Conservation (phyloP, 2,797 vertebrate genomes). For the Clarias pachynema region DNA sequence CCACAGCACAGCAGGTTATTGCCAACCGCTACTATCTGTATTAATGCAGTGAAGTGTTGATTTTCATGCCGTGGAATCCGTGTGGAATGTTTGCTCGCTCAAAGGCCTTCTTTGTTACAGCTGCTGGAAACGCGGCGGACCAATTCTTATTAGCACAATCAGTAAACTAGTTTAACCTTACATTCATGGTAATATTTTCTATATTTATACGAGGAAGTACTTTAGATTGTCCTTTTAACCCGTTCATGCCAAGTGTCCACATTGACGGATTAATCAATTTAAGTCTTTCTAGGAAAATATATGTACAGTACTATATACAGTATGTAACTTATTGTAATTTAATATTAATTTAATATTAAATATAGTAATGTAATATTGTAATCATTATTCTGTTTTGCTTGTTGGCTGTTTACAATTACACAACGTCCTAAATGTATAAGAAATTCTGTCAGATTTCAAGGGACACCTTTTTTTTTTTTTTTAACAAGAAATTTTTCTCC, state of each 20-base stretch:
- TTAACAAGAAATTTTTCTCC: not conserved
- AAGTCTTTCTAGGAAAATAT: not conserved
- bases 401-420: not conserved
- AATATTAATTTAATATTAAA: not conserved
- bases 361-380: not conserved
- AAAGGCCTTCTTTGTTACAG: not conserved
- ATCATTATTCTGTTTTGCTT: not conserved
- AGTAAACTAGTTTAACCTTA: not conserved
- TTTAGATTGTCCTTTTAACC: not conserved
- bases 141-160: not conserved
- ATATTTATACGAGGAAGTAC: not conserved
- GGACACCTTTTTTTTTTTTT: not conserved
- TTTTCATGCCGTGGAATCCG: slow-evolving; percentile 57
- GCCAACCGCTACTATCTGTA: slow-evolving; percentile 65
- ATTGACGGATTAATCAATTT: no score
- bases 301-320: not conserved
- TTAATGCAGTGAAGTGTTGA: slow-evolving; percentile 68
- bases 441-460: not conserved
- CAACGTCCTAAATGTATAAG: not conserved
- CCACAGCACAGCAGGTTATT: slow-evolving; percentile 56
- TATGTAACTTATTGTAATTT: not conserved
- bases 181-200: not conserved
- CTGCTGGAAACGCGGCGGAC: not conserved
- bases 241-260: not conserved
- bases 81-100: slow-evolving; percentile 40